Conservation (phyloP, 2,797 vertebrate genomes). For the Phalloptychus januarius region DNA sequence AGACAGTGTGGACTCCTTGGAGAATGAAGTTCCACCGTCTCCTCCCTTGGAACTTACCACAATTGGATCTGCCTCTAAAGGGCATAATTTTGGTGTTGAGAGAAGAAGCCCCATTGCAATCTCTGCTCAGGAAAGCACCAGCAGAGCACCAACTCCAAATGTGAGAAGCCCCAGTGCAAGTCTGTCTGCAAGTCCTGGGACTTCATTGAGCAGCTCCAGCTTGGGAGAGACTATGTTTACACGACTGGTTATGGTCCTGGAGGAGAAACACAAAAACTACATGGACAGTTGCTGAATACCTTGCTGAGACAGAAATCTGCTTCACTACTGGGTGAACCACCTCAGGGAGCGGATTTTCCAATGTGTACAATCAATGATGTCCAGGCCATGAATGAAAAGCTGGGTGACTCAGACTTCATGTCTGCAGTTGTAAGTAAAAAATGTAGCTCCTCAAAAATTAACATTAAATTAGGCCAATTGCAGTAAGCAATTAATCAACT, state of each 20-base stretch:
- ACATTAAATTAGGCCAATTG: not conserved
- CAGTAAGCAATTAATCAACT: not conserved
- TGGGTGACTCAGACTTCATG: not conserved
- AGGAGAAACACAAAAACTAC: not conserved
- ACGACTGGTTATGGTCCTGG: not conserved
- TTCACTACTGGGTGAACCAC: not conserved
- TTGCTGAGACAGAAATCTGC: not conserved
- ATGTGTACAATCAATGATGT: not conserved
- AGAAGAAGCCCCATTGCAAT: not conserved
- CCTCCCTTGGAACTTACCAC: too few species aligned
- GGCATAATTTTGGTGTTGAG: not conserved
- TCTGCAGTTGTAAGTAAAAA: not conserved
- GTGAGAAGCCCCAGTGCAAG: not conserved
- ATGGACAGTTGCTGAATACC: slow-evolving; percentile 2
- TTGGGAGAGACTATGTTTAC: not conserved
- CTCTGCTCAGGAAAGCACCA: not conserved
- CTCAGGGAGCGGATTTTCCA: not conserved
- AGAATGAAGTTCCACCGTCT: not conserved
- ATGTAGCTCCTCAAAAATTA: not conserved
- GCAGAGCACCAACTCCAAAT: too few species aligned
- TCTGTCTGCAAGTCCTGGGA: not conserved
- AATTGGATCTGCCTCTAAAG: not conserved
- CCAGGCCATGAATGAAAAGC: not conserved
- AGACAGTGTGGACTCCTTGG: not conserved
- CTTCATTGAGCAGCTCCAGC: not conserved